Conservation (phyloP, 2,888 invertebrate genomes). For the Synanthedon tipuliformis region DNA sequence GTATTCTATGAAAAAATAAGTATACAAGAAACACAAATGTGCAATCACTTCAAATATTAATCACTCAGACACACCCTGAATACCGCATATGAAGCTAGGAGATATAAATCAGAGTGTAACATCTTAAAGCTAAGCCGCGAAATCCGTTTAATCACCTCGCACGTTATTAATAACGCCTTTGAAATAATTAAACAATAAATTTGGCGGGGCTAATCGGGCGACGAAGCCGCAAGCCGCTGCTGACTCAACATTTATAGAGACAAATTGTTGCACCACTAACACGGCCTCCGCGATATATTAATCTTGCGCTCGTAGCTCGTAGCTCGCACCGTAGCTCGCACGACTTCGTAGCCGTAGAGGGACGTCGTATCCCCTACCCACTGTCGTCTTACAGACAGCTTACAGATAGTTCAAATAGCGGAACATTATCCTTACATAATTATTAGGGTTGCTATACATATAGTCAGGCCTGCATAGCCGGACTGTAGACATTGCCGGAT, state of each 20-base stretch:
- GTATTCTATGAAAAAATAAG: no score
- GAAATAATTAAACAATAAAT: conserved; percentile 68
- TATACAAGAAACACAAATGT: no score
- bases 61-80: conserved; percentile 27
- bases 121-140: conserved; percentile 54
- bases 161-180: conserved; percentile 66
- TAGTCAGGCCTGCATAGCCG: no score
- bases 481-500: no score
- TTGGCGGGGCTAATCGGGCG: conserved; percentile 63
- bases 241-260: conserved; percentile 71
- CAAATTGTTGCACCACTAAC: conserved; percentile 67
- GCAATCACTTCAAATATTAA: neutral
- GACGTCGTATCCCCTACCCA: neutral
- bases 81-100: conserved; percentile 38
- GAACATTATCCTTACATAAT: no score
- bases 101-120: conserved; percentile 54
- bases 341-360: conserved; percentile 24
- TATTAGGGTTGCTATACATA: no score
- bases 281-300: conserved; percentile 61
- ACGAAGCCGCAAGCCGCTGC: conserved; percentile 52
- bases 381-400: conserved; percentile 15
- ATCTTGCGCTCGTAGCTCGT: conserved; percentile 44
- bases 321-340: conserved; percentile 34
- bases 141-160: conserved; percentile 64
- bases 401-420: neutral